phyloP scores from a whole-genome alignment of 1,140 invertebrate genomes.

The Monochamus saltuarius region DNA sequence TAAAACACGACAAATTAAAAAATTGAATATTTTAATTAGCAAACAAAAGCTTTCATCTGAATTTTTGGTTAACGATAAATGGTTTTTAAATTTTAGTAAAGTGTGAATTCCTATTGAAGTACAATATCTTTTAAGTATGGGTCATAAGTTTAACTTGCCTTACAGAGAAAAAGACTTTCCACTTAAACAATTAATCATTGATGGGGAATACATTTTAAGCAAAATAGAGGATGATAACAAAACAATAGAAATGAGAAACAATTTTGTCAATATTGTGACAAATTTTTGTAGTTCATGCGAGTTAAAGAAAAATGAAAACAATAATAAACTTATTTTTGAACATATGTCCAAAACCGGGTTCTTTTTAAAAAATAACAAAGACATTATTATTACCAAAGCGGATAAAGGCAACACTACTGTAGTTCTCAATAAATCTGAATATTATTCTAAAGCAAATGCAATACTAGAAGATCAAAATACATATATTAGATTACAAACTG shows the following conservation, averaged over 20 bases:
- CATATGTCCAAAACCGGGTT: not conserved
- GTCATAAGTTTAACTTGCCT: constrained; percentile 8
- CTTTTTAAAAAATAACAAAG: not conserved
- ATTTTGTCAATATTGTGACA: too few relatives aligned
- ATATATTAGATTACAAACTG: not conserved
- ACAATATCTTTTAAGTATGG: constrained; percentile 8
- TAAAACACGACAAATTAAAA: not conserved
- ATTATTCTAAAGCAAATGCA: too few relatives aligned
- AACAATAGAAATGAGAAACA: too few relatives aligned
- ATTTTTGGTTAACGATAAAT: constrained; percentile 6
- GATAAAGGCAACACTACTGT: not conserved
- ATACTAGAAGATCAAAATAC: too few relatives aligned
- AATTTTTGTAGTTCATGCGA: too few relatives aligned
- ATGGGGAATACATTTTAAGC: constrained; percentile 2
- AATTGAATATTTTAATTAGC: not conserved
- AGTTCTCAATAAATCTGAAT: not conserved
- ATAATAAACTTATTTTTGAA: not conserved
- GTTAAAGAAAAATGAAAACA: too few relatives aligned
- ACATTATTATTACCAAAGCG: constrained; percentile 1
- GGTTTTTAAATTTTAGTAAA: constrained; percentile 7
- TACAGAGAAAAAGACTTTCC: constrained; percentile 6
- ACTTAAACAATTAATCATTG: constrained; percentile 7
- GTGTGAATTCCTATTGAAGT: constrained; percentile 7
- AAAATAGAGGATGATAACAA: not conserved
- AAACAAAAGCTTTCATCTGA: not conserved